Conservation (phyloP, 2,113 vertebrate genomes). For the Petaurus breviceps region DNA sequence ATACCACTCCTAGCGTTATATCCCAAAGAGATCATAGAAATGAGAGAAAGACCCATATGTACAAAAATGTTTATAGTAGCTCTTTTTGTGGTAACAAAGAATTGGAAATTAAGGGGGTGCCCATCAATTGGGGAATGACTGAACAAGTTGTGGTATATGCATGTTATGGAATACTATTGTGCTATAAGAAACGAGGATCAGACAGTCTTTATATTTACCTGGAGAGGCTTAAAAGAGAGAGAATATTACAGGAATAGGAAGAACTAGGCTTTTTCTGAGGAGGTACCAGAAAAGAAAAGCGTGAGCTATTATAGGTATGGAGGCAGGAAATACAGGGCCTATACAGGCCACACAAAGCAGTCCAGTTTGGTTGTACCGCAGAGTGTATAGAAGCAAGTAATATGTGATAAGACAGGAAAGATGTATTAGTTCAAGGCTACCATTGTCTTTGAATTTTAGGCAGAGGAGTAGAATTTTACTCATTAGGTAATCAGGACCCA, state of each 20-base stretch:
- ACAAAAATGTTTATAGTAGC: too few relatives aligned
- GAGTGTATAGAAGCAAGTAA: not conserved
- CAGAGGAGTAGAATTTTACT: not conserved
- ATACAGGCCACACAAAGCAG: not conserved
- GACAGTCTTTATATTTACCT: too few relatives aligned
- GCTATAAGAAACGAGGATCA: too few relatives aligned
- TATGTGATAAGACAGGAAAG: not conserved
- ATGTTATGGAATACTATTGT: too few relatives aligned
- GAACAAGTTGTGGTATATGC: too few relatives aligned
- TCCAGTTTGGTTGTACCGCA: not conserved
- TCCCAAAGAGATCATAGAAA: too few relatives aligned
- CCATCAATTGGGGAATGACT: too few relatives aligned
- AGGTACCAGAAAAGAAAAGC: not conserved
- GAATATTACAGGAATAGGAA: not conserved
- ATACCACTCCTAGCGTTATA: too few relatives aligned
- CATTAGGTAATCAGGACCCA: not conserved
- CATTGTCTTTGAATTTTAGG: not conserved
- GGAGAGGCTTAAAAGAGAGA: too few relatives aligned
- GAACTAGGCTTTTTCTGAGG: not conserved
- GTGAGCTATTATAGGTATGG: not conserved
- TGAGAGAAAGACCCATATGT: too few relatives aligned
- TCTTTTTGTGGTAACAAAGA: too few relatives aligned
- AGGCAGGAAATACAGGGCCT: not conserved
- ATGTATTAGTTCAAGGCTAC: not conserved
- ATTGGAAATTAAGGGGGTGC: too few relatives aligned